Evolutionary conservation across 2,888 invertebrate species (phyloP), one percentile per base, ranked within the genome.

Genomic region (Mythimna loreyi): DNA sequence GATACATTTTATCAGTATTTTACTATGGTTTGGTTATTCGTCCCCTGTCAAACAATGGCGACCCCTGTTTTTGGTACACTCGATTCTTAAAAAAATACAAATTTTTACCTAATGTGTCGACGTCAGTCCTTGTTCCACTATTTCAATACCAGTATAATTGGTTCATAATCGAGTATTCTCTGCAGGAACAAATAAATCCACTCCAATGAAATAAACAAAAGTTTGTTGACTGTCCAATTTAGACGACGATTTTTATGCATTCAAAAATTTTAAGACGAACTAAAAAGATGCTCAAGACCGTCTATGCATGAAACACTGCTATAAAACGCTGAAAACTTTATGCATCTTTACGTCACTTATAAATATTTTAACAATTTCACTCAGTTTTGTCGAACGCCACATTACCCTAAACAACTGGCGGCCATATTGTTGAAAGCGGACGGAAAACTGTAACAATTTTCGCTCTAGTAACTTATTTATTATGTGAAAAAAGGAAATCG

Each of bases 171-270:
- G 88, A 90, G 87, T 93, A 90, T 90, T 92, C 87, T 87, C 87
- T 86, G 85, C 87, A 90, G 91, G 91, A 93, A 92, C 90, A 91
- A 93, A 92, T 92, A 90, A 89, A 91, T 92, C 91, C 92, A 92
- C 93, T 94, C 88, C 87, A 92, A 90, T 92, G 92, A 92, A 94
- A 95, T 94, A 96, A 96, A 96, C 96, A 96, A 96, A 95, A 95
- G 94, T 96, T 96, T 96, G 96, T 96, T 96, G 96, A 96, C 95
- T 96, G 94, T 94, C 94, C 94, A 94, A 94, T 94, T 94, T 95
- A 89, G 91, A 93, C 92, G 90, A 90, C 90, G 91, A 92, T 93
- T 90, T 91, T 86, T 89, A 88, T 87, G 89, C 92, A 92, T 94
- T 92, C 90, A 92, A 92, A 93, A 91, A 88, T 93, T 93, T 92